Base-by-base conservation (phyloP, 1,140 invertebrate species). In the Rhyzopertha dominica region DNA sequence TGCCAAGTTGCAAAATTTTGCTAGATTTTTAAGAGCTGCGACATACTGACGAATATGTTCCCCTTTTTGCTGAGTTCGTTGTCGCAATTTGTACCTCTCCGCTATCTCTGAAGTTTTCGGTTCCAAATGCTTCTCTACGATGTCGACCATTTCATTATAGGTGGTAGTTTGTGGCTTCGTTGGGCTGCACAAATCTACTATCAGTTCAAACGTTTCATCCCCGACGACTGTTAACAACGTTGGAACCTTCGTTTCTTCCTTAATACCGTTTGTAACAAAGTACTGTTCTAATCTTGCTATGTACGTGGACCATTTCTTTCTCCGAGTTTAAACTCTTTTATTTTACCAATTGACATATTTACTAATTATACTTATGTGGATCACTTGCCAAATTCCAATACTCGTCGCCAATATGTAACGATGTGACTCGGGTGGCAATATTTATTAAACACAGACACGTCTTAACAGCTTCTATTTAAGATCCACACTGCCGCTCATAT, bases 31-130 rank as follows among this genome's bases (percentile, higher is more conserved):
- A 24, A 61, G 36, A 35, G 39, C 47, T 32, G 61, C 56, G 2
- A 58, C 23, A 39, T 58, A 64, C 10, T 57, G 49, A 1, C 46
- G 47, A 0, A 64, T 49, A 1, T 47, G 12, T 32, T 65, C 58
- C 9, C 46, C 53, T 1, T 19, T 10, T 4, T 23, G 25, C 42
- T 63, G 58, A 12, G 53, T 38, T 5, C 60, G 49, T 49, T 63
- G 49, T 12, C 60, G 60, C 31, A 67, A 64, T 12, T 58, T 53
- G 19, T 60, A 63, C 16, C 59, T n/a, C 37, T 66, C 60, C 0
- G 59, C 51, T 19, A 63, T 58, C 5, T 55, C 45, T 5, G 57
- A 65, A 1, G 56, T 47, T 12, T 43, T 41, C 1, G 62, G 66
- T 30, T 65, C 39, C 25, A 65, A 40, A 36, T 65, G 56, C 1